Percentiles rank a stretch among this genome's conserved stretches.
Evolutionary conservation across 2,797 vertebrate genomes (phyloP).

Genomic region (Siniperca obscura): DNA sequence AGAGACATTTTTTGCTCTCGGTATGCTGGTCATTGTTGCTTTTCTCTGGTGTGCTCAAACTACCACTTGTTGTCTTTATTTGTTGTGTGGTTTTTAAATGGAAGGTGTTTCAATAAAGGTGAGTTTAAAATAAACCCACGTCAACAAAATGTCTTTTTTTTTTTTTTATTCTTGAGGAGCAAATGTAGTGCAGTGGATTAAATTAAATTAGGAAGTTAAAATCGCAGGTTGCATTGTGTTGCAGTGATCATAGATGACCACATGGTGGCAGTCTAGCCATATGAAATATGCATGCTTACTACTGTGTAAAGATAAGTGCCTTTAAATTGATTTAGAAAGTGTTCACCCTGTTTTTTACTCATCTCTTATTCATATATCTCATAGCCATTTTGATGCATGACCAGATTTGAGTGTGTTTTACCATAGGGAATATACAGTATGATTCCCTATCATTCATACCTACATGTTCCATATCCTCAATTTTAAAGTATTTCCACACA

Average conservation of each 20-base stretch:
- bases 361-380: not conserved
- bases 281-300: not conserved
- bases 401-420: not conserved
- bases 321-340: not conserved
- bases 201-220: not conserved
- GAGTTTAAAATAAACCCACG: constrained; percentile 33
- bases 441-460: not conserved
- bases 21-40: constrained; percentile 38
- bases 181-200: not conserved
- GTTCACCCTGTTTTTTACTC: not conserved
- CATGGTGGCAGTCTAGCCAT: constrained; percentile 54
- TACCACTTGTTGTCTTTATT: constrained; percentile 49
- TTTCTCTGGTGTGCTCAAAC: constrained; percentile 41
- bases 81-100: constrained; percentile 70
- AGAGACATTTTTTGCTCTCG: constrained; percentile 51
- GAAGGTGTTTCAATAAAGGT: constrained; percentile 73
- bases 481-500: not conserved
- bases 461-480: not conserved
- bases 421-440: not conserved
- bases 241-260: constrained; percentile 54
- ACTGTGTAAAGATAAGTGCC: not conserved
- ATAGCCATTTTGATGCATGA: not conserved
- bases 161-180: not conserved
- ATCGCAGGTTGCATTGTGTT: not conserved
- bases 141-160: not conserved